phyloP scores from a whole-genome alignment of 2,797 vertebrate genomes.

The Monodelphis domestica region DNA sequence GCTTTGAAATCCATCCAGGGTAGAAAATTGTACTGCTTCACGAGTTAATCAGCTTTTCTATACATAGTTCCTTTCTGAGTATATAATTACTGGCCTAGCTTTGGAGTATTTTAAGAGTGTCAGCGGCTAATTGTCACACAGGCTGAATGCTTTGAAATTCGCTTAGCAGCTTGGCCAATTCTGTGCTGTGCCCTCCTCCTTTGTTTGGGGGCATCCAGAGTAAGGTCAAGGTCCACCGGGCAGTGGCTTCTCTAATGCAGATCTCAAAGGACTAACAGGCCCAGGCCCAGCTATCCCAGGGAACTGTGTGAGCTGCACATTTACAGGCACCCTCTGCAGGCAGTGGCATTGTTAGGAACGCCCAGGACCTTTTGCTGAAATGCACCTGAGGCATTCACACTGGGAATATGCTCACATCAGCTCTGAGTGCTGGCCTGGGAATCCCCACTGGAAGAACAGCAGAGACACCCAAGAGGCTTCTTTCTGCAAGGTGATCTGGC shows the following conservation, averaged over 20 bases:
- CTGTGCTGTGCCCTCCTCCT: constrained; percentile 48
- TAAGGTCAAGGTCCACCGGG: constrained; percentile 34
- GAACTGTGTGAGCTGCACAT: neutral
- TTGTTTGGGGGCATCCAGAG: constrained; percentile 57
- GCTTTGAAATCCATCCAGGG: constrained; percentile 40
- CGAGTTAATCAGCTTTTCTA: constrained; percentile 72
- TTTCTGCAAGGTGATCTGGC: neutral
- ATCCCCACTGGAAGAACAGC: neutral
- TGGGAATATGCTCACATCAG: neutral
- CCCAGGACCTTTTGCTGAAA: neutral
- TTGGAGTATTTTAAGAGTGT: constrained; percentile 73
- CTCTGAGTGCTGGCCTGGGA: neutral
- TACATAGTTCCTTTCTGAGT: constrained; percentile 66
- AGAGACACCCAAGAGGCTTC: neutral
- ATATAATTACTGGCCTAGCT: constrained; percentile 76
- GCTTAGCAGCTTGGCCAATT: constrained; percentile 67
- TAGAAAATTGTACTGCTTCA: constrained; percentile 22
- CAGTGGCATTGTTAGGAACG: neutral
- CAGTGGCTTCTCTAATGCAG: neutral
- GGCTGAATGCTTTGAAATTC: constrained; percentile 76
- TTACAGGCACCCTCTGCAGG: neutral
- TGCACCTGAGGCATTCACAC: neutral
- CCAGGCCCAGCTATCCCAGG: neutral
- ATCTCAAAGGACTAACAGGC: neutral
- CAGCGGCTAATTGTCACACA: constrained; percentile 72